phyloP scores from a whole-genome alignment of 1,140 invertebrate genomes.

The Euura saliciscinereae region DNA sequence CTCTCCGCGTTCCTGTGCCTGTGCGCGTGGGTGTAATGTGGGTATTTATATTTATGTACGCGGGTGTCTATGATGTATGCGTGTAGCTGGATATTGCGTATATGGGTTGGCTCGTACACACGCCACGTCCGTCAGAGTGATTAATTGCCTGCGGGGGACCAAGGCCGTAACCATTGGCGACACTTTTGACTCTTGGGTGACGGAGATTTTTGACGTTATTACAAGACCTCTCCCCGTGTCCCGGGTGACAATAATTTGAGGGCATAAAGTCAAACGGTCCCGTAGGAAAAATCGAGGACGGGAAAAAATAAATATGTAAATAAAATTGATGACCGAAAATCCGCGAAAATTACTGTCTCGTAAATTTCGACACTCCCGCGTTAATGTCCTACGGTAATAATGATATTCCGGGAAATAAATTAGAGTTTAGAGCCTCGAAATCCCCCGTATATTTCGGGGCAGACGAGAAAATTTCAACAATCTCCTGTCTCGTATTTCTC shows the following conservation, averaged over 20 bases:
- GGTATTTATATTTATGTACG: no score
- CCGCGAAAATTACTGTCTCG: neutral
- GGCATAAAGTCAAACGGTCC: neutral
- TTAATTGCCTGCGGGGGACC: neutral
- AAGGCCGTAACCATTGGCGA: neutral
- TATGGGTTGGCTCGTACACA: no score
- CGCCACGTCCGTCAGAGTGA: neutral
- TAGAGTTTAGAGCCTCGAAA: no score
- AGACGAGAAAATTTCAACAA: no score
- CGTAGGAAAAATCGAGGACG: neutral
- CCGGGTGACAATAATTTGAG: neutral
- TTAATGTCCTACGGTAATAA: no score
- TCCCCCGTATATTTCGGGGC: no score
- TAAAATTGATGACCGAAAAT: neutral
- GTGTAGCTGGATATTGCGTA: no score
- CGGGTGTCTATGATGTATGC: no score
- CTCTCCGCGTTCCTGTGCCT: no score
- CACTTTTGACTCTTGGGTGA: slow-evolving; percentile 1
- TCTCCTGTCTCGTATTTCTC: no score
- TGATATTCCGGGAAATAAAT: no score
- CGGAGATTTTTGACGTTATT: slow-evolving; percentile 7
- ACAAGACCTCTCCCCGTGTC: neutral
- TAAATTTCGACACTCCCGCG: neutral
- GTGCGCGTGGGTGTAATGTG: no score
- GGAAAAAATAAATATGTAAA: neutral